Base-by-base conservation (phyloP, 2,113 vertebrate genomes). In the Podarcis cretensis region DNA sequence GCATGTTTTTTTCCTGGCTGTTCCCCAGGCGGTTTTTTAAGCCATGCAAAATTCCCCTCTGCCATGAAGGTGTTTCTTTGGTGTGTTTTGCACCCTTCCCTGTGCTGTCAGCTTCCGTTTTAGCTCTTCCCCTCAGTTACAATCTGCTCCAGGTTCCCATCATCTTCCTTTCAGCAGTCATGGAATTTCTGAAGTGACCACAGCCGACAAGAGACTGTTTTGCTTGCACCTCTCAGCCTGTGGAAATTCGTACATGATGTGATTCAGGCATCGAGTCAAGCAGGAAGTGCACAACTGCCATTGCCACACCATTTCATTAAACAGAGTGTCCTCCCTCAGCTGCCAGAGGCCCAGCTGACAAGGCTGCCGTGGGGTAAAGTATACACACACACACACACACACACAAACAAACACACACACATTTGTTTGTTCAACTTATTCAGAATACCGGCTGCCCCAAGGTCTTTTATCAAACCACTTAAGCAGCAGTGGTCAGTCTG, bases 401-500 rank as follows among this genome's bases (percentile, higher is more conserved):
- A 54, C 48, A 79, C 87, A 43, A n/a, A n/a, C n/a, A 79, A 86
- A 43, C 48, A 48, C 48, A 54, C 48, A 79, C 87, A 43, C 43
- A 77, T 86, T 89, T 94, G 92, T 94, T 96, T 96, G 86, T 91
- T 94, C 93, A 89, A 65, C 87, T 71, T 94, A 85, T 94, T 94
- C 90, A 87, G 35, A 91, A 90, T 84, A 87, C 89, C 84, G 91
- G 87, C 87, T 87, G 66, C 71, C 82, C 35, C 3, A 91, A 90
- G 86, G 93, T 66, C 79, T 95, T 96, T 96, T 96, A 92, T 95
- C 82, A 95, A 96, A 93, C 90, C 87, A 88, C 94, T 95, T 96
- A 89, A 87, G 94, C 90, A 87, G 93, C 90, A 95, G 94, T 43
- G 69, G 48, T 90, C 89, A 94, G 90, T 59, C 89, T 89, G 2